These are phyloP conservation scores for Osmoderma eremita DNA, from an alignment of 2,888 invertebrate genomes.

Conservation along the genomic window DNA sequence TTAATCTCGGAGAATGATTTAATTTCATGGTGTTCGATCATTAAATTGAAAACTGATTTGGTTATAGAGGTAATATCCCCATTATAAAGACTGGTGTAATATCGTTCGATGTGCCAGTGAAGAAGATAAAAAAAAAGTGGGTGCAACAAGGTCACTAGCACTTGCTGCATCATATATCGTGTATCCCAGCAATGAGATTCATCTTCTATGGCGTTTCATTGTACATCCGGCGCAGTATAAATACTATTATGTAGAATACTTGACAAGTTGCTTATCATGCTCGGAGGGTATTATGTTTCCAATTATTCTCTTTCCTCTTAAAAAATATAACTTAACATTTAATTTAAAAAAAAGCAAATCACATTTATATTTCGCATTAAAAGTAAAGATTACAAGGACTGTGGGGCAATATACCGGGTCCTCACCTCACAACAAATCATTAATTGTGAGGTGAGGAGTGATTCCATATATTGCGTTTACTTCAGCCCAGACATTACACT, in stretches of 20 bases:
- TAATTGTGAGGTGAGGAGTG: too few species aligned
- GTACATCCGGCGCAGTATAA: conserved; percentile 1
- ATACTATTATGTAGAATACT: conserved; percentile 24
- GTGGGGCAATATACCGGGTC: too few species aligned
- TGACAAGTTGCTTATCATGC: conserved; percentile 32
- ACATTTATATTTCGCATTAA: too few species aligned
- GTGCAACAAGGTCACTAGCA: conserved; percentile 27
- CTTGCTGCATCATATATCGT: conserved; percentile 15
- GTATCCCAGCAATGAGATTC: conserved; percentile 7
- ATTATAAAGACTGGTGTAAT: conserved; percentile 9
- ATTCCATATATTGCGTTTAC: too few species aligned
- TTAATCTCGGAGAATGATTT: conserved; percentile 47
- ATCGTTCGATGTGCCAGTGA: neutral
- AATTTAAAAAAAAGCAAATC: too few species aligned
- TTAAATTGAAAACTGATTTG: conserved; percentile 39
- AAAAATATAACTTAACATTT: neutral
- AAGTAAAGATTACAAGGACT: too few species aligned
- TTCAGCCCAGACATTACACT: too few species aligned
- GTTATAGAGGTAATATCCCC: conserved; percentile 22
- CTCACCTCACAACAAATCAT: too few species aligned
- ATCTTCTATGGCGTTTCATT: conserved; percentile 17
- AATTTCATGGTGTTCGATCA: conserved; percentile 48
- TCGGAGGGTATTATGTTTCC: conserved; percentile 1
- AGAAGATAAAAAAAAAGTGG: conserved; percentile 17
- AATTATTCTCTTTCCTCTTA: neutral